phyloP scores from a whole-genome alignment of 2,113 vertebrate genomes.

The Zeus faber region DNA sequence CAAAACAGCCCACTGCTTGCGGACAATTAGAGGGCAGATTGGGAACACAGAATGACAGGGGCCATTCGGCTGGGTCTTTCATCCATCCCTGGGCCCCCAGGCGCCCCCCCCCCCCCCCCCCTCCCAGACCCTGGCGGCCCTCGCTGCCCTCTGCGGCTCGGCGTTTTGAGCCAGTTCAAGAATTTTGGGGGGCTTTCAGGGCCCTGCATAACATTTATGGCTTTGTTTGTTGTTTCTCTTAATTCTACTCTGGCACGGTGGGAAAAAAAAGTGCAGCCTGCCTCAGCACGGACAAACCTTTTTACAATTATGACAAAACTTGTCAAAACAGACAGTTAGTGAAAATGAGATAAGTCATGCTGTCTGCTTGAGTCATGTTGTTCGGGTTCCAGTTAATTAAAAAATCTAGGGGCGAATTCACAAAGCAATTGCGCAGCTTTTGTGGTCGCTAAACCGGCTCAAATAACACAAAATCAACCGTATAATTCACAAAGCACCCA shows the following conservation, averaged over 20 bases:
- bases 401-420: too few relatives aligned
- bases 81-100: conserved; percentile 55
- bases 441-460: too few relatives aligned
- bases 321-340: too few relatives aligned
- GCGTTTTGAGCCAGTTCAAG: conserved; percentile 70
- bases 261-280: conserved; percentile 48
- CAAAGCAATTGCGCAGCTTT: too few relatives aligned
- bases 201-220: conserved; percentile 58
- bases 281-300: conserved; percentile 38
- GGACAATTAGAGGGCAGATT: conserved; percentile 77
- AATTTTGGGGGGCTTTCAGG: conserved; percentile 64
- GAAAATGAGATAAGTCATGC: too few relatives aligned
- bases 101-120: conserved; percentile 13
- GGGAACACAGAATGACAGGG: conserved; percentile 71
- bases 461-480: too few relatives aligned
- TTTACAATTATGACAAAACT: too few relatives aligned
- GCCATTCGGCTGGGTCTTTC: conserved; percentile 66
- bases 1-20: conserved; percentile 73
- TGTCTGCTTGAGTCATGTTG: too few relatives aligned
- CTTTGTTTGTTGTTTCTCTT: conserved; percentile 37
- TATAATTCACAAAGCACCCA: too few relatives aligned
- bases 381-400: too few relatives aligned
- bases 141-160: conserved; percentile 46
- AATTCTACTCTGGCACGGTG: conserved; percentile 39
- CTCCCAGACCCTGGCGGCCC: conserved; percentile 40